A percentile compares a stretch with the other conserved stretches of the same genome.
Evolutionary conservation across 2,113 vertebrate species (phyloP).

Genomic region (Neolamprologus fasciatus): DNA sequence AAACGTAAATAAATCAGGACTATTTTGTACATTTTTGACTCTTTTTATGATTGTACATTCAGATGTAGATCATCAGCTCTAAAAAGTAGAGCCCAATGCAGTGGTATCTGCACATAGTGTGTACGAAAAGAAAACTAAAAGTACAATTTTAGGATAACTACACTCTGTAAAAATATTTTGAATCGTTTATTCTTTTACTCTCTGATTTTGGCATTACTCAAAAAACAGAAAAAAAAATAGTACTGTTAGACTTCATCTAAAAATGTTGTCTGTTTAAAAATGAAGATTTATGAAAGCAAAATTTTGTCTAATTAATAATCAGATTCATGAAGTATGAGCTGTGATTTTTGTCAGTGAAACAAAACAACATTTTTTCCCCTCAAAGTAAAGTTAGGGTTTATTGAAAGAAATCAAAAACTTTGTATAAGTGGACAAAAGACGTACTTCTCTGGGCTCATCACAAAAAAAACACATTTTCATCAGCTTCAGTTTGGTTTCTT

Average conservation of each 20-base stretch:
- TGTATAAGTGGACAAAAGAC: neutral
- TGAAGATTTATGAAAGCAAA: neutral
- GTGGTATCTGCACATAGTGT: neutral
- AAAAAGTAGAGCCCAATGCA: neutral
- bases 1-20: accelerated
- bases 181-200: neutral
- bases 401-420: neutral
- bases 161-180: neutral
- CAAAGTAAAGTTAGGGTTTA: neutral
- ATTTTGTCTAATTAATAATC: neutral
- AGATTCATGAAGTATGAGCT: neutral
- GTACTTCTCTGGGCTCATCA: neutral
- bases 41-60: neutral
- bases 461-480: neutral
- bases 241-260: neutral
- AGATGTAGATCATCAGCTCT: neutral
- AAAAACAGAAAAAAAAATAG: neutral
- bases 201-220: neutral
- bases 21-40: neutral
- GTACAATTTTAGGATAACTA: neutral
- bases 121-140: accelerated
- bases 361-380: accelerated
- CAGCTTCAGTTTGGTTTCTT: accelerated
- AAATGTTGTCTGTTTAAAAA: neutral
- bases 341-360: neutral